Conservation (phyloP, 2,797 vertebrate genomes). For the Morus bassanus region DNA sequence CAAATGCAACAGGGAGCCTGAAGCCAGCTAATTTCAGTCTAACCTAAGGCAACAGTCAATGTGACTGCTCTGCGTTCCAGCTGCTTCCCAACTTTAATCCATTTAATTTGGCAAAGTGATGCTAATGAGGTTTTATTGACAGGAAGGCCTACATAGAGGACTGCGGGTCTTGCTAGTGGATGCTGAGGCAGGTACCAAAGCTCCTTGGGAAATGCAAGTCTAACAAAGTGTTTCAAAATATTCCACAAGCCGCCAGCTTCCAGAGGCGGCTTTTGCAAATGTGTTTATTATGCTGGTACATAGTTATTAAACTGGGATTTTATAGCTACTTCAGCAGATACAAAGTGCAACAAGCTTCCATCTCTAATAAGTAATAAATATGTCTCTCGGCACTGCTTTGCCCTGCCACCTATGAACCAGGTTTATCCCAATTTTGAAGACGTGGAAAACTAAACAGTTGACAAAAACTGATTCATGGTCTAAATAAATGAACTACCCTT, state of each 20-base stretch:
- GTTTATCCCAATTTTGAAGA: neutral
- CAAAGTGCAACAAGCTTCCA: neutral
- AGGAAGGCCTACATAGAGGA: neutral
- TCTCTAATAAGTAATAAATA: conserved; percentile 21
- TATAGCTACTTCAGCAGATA: neutral
- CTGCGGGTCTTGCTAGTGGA: neutral
- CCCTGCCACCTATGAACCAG: neutral
- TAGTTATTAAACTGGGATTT: conserved; percentile 7
- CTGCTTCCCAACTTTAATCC: conserved; percentile 47
- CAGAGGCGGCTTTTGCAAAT: neutral
- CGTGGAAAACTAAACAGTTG: neutral
- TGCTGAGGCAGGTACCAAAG: neutral
- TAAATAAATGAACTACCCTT: neutral
- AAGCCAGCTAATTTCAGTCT: conserved; percentile 32
- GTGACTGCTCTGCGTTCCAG: neutral
- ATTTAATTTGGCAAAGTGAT: conserved; percentile 56
- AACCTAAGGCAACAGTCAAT: conserved; percentile 27
- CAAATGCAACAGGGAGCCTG: neutral
- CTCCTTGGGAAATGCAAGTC: conserved; percentile 26
- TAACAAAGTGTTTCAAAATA: neutral
- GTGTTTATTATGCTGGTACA: neutral
- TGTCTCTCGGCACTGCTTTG: neutral
- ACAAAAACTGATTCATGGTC: neutral
- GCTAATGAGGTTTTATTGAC: conserved; percentile 62
- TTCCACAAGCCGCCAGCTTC: neutral